These are phyloP conservation scores for Drosophila tropicalis DNA, from an alignment of 1,140 invertebrate species.

Conservation along the genomic window DNA sequence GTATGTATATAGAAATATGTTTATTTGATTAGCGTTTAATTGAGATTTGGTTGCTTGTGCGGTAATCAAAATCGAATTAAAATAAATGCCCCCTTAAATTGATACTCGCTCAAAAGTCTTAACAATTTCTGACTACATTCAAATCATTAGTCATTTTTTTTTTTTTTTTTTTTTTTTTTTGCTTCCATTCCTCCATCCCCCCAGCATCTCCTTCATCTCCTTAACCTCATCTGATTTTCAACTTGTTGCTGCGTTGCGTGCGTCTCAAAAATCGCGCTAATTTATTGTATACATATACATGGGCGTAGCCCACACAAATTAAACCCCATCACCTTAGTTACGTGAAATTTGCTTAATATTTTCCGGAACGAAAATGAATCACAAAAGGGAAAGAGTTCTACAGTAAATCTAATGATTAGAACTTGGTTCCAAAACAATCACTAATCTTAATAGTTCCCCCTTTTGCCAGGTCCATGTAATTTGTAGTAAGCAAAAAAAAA, in stretches of 20 bases:
- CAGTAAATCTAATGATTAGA: too few relatives aligned
- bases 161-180: conserved; percentile 42
- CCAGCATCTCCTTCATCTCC: not conserved
- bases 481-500: conserved; percentile 24
- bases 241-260: conserved; percentile 43
- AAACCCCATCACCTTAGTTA: not conserved
- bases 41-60: conserved; percentile 34
- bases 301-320: not conserved
- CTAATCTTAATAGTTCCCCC: conserved; percentile 5
- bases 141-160: conserved; percentile 74
- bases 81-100: conserved; percentile 49
- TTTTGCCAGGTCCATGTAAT: conserved; percentile 34
- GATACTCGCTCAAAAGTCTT: conserved; percentile 36
- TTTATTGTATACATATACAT: conserved; percentile 69
- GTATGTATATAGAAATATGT: conserved; percentile 34
- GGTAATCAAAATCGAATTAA: conserved; percentile 56
- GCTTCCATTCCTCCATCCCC: not conserved
- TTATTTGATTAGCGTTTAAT: conserved; percentile 51
- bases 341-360: too few relatives aligned
- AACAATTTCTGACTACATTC: conserved; percentile 68
- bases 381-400: too few relatives aligned
- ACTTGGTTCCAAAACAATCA: too few relatives aligned
- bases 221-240: conserved; percentile 45
- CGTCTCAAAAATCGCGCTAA: conserved; percentile 67
- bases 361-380: too few relatives aligned